Conservation (phyloP, 2,113 vertebrate species). For the Recurvirostra avosetta region DNA sequence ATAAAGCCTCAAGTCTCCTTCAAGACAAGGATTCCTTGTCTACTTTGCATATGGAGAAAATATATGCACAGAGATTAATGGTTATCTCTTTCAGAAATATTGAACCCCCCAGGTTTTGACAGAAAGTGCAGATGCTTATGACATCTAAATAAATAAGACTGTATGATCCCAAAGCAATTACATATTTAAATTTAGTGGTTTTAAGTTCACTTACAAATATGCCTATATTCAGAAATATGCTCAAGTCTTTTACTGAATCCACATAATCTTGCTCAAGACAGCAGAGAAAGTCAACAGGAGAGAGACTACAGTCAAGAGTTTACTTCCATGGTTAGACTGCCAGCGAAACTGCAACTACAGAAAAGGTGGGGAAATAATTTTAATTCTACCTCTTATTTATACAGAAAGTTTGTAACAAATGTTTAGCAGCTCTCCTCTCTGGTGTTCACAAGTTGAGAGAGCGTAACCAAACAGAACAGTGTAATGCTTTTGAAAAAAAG, state of each 20-base stretch:
- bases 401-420: background rate
- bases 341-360: background rate
- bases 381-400: background rate
- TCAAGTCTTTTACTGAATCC: background rate
- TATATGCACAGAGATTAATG: background rate
- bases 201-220: background rate
- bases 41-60: background rate
- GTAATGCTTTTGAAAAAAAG: background rate
- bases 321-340: fast-evolving
- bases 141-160: background rate
- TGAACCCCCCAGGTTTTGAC: background rate
- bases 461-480: fast-evolving
- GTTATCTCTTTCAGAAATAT: background rate
- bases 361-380: background rate
- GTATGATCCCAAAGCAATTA: background rate
- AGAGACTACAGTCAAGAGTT: background rate
- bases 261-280: background rate
- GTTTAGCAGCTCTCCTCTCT: background rate
- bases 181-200: background rate
- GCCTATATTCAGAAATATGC: background rate
- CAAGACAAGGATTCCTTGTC: background rate
- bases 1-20: background rate
- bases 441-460: background rate
- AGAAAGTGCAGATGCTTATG: background rate
- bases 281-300: background rate